These are phyloP conservation scores for Drosophila cognata DNA, from an alignment of 2,888 invertebrate genomes.

Conservation along the genomic window DNA sequence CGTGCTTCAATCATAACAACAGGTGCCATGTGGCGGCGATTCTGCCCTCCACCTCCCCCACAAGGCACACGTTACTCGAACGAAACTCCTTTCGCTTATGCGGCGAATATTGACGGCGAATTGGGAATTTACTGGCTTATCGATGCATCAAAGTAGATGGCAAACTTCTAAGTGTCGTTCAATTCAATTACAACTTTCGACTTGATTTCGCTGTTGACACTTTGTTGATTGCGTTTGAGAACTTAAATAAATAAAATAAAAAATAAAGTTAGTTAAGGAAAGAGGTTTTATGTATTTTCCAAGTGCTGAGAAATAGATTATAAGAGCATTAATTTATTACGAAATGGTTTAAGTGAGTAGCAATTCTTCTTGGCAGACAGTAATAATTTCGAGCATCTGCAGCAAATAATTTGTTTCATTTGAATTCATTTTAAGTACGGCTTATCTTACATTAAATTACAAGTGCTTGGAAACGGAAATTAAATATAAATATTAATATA, in stretches of 20 bases:
- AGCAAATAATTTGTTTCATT: neutral
- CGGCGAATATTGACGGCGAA: constrained; percentile 58
- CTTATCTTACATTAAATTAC: neutral
- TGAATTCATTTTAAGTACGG: neutral
- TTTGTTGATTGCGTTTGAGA: constrained; percentile 1
- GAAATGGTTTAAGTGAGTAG: neutral
- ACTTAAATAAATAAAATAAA: neutral
- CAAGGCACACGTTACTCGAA: constrained; percentile 32
- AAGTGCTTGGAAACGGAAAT: neutral
- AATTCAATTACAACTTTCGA: constrained; percentile 37
- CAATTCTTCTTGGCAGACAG: neutral
- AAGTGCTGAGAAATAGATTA: neutral
- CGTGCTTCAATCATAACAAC: constrained; percentile 67
- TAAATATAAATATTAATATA: neutral
- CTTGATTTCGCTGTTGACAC: constrained; percentile 30
- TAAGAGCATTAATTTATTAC: neutral
- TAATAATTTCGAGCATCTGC: neutral
- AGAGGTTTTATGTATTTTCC: neutral
- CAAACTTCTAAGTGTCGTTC: constrained; percentile 24
- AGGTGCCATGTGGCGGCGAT: constrained; percentile 69
- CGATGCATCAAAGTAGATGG: constrained; percentile 9
- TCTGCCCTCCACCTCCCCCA: neutral
- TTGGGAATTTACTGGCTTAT: constrained; percentile 18
- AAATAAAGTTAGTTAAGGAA: neutral
- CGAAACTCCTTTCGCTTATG: constrained; percentile 27